Evolutionary conservation across 2,888 invertebrate species (phyloP).

Genomic region (Catocala nupta): DNA sequence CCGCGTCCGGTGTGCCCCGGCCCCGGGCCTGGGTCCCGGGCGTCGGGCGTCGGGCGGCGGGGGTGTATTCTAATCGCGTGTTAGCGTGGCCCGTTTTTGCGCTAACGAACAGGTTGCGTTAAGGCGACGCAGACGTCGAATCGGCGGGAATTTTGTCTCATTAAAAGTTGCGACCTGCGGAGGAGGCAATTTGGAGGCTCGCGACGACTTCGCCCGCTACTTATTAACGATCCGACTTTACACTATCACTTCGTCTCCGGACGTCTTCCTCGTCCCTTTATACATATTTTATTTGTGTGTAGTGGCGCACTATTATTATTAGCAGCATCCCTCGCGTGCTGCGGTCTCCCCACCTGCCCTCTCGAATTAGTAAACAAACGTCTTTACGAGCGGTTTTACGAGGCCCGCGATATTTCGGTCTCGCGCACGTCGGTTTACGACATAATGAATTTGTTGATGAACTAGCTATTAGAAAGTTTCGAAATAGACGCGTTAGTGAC

Average conservation of each 20-base stretch:
- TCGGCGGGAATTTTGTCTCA: slow-evolving; percentile 86
- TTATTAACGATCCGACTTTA: slow-evolving; percentile 80
- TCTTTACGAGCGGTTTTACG: slow-evolving; percentile 87
- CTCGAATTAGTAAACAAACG: slow-evolving; percentile 88
- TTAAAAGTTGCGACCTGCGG: slow-evolving; percentile 86
- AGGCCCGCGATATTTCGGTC: slow-evolving; percentile 86
- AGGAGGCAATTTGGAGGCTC: slow-evolving; percentile 83
- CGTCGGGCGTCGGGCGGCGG: slow-evolving; percentile 55
- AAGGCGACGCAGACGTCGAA: slow-evolving; percentile 79
- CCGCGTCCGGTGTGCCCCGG: slow-evolving; percentile 68
- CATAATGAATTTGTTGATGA: slow-evolving; percentile 88
- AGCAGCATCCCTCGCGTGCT: slow-evolving; percentile 77
- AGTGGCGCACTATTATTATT: slow-evolving; percentile 71
- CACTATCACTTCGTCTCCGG: slow-evolving; percentile 69
- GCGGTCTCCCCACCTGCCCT: slow-evolving; percentile 82
- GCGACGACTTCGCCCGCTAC: slow-evolving; percentile 74
- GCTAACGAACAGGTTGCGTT: slow-evolving; percentile 87
- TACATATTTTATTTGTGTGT: slow-evolving; percentile 53
- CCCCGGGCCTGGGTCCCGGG: slow-evolving; percentile 52
- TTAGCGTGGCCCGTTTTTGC: slow-evolving; percentile 86
- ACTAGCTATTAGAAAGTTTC: slow-evolving; percentile 86
- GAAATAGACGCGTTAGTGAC: slow-evolving; percentile 84
- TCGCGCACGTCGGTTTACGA: slow-evolving; percentile 85
- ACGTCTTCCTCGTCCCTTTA: slow-evolving; percentile 50
- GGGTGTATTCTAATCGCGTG: slow-evolving; percentile 87